Evolutionary conservation across 2,113 vertebrate genomes (phyloP).

Genomic region (Nicator chloris): DNA sequence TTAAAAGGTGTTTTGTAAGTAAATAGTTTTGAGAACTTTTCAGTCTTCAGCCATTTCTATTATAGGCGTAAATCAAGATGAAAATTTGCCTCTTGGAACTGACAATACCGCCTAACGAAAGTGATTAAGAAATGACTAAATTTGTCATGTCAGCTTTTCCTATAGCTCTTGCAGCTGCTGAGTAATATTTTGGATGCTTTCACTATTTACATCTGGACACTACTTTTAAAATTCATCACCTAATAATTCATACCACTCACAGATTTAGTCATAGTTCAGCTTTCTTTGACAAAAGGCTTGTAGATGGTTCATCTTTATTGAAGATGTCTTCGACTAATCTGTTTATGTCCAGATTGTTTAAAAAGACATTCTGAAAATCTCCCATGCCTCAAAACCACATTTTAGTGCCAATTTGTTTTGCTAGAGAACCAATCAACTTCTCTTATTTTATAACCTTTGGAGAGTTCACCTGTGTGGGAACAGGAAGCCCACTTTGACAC

Average conservation of each 20-base stretch:
- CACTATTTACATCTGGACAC: slow-evolving; percentile 74
- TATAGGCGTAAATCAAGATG: slow-evolving; percentile 64
- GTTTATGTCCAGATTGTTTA: not conserved
- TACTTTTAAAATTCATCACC: slow-evolving; percentile 73
- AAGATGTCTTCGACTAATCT: slow-evolving; percentile 17
- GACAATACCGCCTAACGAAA: slow-evolving; percentile 72
- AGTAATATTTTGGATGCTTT: slow-evolving; percentile 73
- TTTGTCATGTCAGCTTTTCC: slow-evolving; percentile 75
- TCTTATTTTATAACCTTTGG: not conserved
- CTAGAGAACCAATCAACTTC: not conserved
- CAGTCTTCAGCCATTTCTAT: slow-evolving; percentile 67
- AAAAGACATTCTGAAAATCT: slow-evolving; percentile 17
- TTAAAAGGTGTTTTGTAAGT: slow-evolving; percentile 68
- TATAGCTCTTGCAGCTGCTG: slow-evolving; percentile 73
- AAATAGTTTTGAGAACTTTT: slow-evolving; percentile 62
- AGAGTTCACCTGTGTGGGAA: not conserved
- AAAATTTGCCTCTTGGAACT: slow-evolving; percentile 71
- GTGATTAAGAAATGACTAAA: slow-evolving; percentile 75
- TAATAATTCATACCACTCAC: slow-evolving; percentile 69
- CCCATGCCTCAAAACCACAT: not conserved
- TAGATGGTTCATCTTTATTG: slow-evolving; percentile 26
- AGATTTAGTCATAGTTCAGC: slow-evolving; percentile 62
- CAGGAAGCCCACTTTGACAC: not conserved
- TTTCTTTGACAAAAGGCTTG: slow-evolving; percentile 60
- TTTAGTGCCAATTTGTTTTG: not conserved